These are phyloP conservation scores for Podotricha telesiphe DNA, from an alignment of 2,888 invertebrate species.

Conservation along the genomic window DNA sequence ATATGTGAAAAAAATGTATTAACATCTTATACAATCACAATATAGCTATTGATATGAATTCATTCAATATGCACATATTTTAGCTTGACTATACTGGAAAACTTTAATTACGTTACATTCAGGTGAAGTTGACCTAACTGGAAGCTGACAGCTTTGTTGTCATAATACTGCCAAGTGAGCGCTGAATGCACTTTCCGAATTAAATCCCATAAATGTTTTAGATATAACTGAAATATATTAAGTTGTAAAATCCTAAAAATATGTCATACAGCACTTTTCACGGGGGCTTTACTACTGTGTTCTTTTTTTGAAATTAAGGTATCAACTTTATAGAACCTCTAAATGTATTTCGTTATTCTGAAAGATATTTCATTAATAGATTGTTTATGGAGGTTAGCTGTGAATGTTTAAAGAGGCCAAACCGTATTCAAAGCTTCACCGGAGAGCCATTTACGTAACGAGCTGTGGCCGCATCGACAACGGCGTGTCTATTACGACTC, in stretches of 20 bases:
- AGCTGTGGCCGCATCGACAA: constrained; percentile 59
- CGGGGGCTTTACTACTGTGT: no score
- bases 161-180: neutral
- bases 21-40: neutral
- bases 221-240: no score
- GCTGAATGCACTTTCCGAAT: neutral
- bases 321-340: no score
- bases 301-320: no score
- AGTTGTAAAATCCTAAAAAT: no score
- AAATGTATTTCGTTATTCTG: no score
- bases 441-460: constrained; percentile 68
- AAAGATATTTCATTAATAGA: constrained; percentile 27
- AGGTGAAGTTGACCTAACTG: constrained; percentile 1
- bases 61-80: neutral
- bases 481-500: constrained; percentile 55
- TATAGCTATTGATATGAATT: neutral
- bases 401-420: constrained; percentile 40
- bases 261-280: no score
- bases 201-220: neutral
- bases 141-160: constrained; percentile 9
- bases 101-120: neutral
- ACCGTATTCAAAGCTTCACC: constrained; percentile 39
- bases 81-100: neutral
- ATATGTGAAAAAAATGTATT: neutral
- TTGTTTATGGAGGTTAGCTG: constrained; percentile 33